Base-by-base conservation (phyloP, 2,888 invertebrate species). In the Pteria penguin region DNA sequence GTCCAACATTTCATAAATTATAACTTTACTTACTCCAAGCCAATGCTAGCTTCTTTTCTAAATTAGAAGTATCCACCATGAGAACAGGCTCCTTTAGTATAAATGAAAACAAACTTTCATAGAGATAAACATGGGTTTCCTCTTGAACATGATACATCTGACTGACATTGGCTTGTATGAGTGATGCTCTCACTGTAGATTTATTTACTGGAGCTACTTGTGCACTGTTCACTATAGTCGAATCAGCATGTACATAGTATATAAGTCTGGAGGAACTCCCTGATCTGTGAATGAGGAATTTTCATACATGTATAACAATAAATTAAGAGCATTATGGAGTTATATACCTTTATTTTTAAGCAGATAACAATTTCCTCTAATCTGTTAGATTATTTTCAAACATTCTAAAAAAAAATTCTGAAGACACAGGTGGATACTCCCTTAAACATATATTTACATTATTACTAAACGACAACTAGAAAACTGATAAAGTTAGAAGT, bases 41-140 rank as follows among this genome's bases (percentile, higher is more conserved):
- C 26, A 36, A 52, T n/a, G 72, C 69, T 1, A 85, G 75, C 63
- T 77, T 79, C 4, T 57, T 52, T 27, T 80, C 61, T 60, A 85
- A 76, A 18, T 18, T 27, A 3, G 29, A 29, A n/a, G 69, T 77
- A 60, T 84, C 84, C 26, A 70, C 70, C 18, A 36, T 68, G 1
- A 82, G 69, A n/a, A 83, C 68, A 14, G 83, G 78, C 58, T 67
- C 52, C 14, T 32, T 72, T 29, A 85, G 54, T 2, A 36, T 45
- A 1, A 83, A 61, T 4, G 70, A 69, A 32, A 80, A 82, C 71
- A 82, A 68, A 52, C 71, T 66, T 0, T 70, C 72, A 29, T 73
- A 81, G 24, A 22, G 75, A 66, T 72, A 73, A 11, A 65, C 24
- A 18, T 55, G 33, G 11, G 24, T 3, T 4, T 58, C 52, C 4